These are phyloP conservation scores for Drosophila macrothrix DNA, from an alignment of 2,888 invertebrate genomes.

Conservation along the genomic window DNA sequence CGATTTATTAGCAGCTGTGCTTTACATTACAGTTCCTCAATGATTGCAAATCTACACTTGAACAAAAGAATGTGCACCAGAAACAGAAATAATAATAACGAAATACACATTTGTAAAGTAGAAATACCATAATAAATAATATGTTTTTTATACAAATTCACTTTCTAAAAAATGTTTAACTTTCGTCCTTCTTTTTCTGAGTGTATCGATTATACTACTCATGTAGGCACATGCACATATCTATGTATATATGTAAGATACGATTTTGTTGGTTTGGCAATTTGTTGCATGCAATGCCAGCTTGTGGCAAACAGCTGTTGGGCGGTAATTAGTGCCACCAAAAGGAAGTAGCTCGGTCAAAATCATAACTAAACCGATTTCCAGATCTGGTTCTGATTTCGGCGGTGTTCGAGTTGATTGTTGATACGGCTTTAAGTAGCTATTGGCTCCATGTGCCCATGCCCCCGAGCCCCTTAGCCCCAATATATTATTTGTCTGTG, in stretches of 20 bases:
- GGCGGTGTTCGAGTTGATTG: constrained; percentile 48
- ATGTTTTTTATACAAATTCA: not conserved
- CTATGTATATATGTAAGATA: not conserved
- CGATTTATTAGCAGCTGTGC: constrained; percentile 51
- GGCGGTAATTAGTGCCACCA: constrained; percentile 63
- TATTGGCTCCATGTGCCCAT: not conserved
- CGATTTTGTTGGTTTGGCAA: constrained; percentile 36
- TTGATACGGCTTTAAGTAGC: constrained; percentile 47
- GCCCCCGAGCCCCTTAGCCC: not conserved
- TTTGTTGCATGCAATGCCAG: constrained; percentile 57
- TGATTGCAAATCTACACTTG: not conserved
- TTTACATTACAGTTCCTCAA: constrained; percentile 25
- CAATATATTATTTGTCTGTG: constrained; percentile 15
- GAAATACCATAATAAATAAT: not conserved
- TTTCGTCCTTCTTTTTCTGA: not conserved
- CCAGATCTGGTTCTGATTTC: constrained; percentile 48
- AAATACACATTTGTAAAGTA: not conserved
- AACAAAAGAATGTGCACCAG: not conserved
- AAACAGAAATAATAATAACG: not conserved
- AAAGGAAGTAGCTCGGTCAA: constrained; percentile 34
- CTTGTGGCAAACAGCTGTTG: constrained; percentile 23
- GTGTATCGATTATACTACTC: not conserved
- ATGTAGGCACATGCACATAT: not conserved
- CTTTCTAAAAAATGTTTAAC: not conserved
- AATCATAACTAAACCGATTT: constrained; percentile 47